Percentiles rank a stretch among this genome's conserved stretches.
Evolutionary conservation across 2,113 vertebrate species (phyloP).

Genomic region (Sinocyclocheilus maitianheensis): DNA sequence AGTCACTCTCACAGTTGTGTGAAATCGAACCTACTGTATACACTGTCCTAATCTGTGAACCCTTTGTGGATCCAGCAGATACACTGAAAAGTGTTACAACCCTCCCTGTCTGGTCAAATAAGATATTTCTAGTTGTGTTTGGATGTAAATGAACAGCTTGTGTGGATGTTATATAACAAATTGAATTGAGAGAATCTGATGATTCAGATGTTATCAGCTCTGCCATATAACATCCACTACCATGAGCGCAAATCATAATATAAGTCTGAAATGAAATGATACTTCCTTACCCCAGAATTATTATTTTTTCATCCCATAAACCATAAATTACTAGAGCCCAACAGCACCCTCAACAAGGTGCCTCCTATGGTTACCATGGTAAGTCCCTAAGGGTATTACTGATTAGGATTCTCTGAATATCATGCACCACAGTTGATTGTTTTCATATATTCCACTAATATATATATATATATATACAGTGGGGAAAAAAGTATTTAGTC

Average conservation of each 20-base stretch:
- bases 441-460: background rate
- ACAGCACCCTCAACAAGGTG: too few relatives aligned
- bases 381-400: too few relatives aligned
- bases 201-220: background rate
- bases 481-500: too few relatives aligned
- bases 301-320: background rate
- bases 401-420: too few relatives aligned
- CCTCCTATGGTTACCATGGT: too few relatives aligned
- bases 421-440: too few relatives aligned
- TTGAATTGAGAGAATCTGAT: background rate
- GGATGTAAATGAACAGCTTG: constrained; percentile 20
- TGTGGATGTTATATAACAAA: constrained; percentile 7
- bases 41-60: background rate
- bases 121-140: constrained; percentile 14
- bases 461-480: too few relatives aligned
- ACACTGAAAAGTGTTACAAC: constrained; percentile 6
- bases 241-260: background rate
- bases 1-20: constrained; percentile 21
- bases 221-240: background rate
- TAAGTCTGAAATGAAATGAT: background rate
- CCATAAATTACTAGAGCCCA: background rate
- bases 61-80: background rate
- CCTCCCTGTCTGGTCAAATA: background rate
- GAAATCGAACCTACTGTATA: background rate
- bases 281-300: background rate